Percentiles rank a stretch among this genome's conserved stretches.
Evolutionary conservation across 1,140 invertebrate species (phyloP).

Genomic region (Mamestra configurata): DNA sequence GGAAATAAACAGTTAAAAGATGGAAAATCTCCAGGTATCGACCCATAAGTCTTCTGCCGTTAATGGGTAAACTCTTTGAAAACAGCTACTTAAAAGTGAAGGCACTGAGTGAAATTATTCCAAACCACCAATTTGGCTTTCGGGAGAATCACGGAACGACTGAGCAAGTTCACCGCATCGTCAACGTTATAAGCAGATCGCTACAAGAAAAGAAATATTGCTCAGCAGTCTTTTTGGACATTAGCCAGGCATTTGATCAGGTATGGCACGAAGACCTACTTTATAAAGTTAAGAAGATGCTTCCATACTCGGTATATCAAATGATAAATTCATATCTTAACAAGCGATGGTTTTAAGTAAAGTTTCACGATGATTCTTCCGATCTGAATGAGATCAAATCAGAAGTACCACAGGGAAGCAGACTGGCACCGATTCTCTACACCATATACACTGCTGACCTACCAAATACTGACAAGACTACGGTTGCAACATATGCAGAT

Average conservation of each 20-base stretch:
- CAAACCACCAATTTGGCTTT: neutral
- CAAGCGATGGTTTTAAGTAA: constrained; percentile 6
- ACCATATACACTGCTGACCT: constrained; percentile 66
- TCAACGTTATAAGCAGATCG: neutral
- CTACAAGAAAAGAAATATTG: constrained; percentile 16
- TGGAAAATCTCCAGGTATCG: constrained; percentile 1
- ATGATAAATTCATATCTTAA: neutral
- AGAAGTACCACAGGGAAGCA: constrained; percentile 18
- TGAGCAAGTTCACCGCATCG: neutral
- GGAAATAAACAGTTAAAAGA: constrained; percentile 9
- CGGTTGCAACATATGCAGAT: too few relatives aligned
- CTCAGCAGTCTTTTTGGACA: constrained; percentile 3
- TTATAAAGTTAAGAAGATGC: neutral
- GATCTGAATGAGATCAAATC: neutral
- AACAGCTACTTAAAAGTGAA: neutral
- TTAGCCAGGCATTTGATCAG: constrained; percentile 9
- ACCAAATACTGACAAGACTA: constrained; percentile 53
- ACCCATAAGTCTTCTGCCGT: neutral
- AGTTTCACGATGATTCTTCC: neutral
- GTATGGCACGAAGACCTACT: neutral
- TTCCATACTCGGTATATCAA: neutral
- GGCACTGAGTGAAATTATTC: neutral
- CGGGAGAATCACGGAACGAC: neutral
- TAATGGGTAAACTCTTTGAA: neutral
- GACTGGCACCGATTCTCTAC: constrained; percentile 61